Evolutionary conservation across 2,797 vertebrate species (phyloP).

Genomic region (Siniperca obscura): DNA sequence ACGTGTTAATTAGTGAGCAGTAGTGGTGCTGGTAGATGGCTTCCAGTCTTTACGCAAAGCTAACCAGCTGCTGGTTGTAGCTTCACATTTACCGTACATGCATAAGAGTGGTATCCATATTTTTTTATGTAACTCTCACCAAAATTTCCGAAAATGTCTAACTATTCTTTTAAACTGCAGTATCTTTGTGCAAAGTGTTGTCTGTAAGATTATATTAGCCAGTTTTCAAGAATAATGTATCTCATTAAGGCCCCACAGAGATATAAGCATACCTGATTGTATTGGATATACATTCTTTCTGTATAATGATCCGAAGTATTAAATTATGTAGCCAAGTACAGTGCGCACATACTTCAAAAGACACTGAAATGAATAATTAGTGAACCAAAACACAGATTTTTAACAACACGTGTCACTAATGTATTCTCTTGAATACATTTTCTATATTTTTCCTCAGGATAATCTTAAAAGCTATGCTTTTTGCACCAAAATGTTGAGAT

Average conservation of each 20-base stretch:
- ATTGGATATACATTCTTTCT: conserved; percentile 14
- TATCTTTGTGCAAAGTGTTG: background rate
- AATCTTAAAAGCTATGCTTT: conserved; percentile 53
- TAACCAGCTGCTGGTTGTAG: background rate
- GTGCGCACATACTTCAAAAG: conserved; percentile 59
- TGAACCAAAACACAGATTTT: conserved; percentile 49
- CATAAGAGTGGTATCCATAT: background rate
- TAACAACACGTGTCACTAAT: conserved; percentile 51
- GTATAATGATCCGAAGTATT: conserved; percentile 37
- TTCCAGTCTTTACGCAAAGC: background rate
- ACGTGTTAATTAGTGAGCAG: background rate
- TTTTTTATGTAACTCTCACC: background rate
- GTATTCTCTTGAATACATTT: conserved; percentile 55
- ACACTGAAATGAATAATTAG: conserved; percentile 53
- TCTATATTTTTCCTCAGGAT: conserved; percentile 30
- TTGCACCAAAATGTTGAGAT: conserved; percentile 44
- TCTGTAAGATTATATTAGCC: background rate
- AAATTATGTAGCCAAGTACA: conserved; percentile 44
- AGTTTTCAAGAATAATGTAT: background rate
- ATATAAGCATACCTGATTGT: conserved; percentile 13
- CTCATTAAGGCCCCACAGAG: background rate
- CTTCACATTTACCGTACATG: background rate
- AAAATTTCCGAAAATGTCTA: background rate
- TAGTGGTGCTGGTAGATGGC: background rate
- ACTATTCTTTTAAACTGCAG: background rate